phyloP scores from a whole-genome alignment of 2,888 invertebrate genomes.

The Morinoia aosen region DNA sequence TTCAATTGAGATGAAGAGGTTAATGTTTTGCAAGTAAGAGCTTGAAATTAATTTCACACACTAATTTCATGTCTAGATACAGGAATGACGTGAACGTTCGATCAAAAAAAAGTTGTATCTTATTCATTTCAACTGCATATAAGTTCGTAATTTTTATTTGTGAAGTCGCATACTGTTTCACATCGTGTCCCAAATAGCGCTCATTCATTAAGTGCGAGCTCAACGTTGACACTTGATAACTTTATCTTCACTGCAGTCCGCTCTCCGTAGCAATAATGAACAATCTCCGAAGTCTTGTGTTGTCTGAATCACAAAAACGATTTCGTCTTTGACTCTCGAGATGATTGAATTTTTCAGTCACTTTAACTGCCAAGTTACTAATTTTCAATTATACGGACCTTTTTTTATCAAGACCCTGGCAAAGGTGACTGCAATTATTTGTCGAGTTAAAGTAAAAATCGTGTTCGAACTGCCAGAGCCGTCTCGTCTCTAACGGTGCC shows the following conservation, averaged over 20 bases:
- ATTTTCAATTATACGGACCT: not conserved
- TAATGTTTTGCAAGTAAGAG: not conserved
- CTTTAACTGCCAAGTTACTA: not conserved
- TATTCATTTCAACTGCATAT: not conserved
- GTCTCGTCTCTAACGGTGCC: not conserved
- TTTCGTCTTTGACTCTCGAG: not conserved
- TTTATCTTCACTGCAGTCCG: not conserved
- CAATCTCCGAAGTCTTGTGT: not conserved
- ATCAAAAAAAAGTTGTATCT: not conserved
- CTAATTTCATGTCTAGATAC: not conserved
- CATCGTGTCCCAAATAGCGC: not conserved
- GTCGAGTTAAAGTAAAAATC: not conserved
- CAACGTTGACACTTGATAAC: not conserved
- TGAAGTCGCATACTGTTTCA: not conserved
- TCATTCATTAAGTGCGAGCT: not conserved
- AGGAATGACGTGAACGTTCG: not conserved
- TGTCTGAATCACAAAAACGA: not conserved
- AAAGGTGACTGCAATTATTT: not conserved
- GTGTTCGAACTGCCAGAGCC: not conserved
- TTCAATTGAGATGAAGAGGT: not conserved
- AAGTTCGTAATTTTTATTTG: not conserved
- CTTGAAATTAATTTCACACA: not conserved
- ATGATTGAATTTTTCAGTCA: not conserved
- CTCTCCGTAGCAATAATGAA: not conserved
- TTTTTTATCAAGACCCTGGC: not conserved